These are phyloP conservation scores for Enteromius radiatus DNA, from an alignment of 2,797 vertebrate genomes.

Conservation along the genomic window DNA sequence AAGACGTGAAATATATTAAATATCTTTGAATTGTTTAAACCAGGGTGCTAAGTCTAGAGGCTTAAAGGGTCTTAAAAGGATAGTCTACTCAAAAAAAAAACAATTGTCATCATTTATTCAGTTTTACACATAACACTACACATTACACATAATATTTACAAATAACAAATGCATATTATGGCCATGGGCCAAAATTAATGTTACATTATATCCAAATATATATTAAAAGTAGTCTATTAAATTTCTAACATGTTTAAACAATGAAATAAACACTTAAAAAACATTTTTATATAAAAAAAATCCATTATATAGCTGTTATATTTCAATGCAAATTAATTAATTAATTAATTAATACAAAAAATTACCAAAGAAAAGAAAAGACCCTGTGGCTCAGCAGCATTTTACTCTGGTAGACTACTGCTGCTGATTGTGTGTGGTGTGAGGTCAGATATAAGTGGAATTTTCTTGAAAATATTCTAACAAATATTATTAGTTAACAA, in stretches of 20 bases:
- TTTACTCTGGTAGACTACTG: too few relatives aligned
- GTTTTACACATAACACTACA: too few relatives aligned
- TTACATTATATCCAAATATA: not conserved
- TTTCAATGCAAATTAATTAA: not conserved
- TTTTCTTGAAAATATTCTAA: slow-evolving; percentile 14
- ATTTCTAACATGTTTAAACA: not conserved
- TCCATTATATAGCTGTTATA: not conserved
- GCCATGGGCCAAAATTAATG: not conserved
- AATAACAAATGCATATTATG: not conserved
- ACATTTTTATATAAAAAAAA: not conserved
- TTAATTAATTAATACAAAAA: too few relatives aligned
- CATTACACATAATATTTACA: too few relatives aligned
- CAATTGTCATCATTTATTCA: not conserved
- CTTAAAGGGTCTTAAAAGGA: not conserved
- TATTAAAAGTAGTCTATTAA: not conserved
- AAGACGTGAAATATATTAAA: not conserved
- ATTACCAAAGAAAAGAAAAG: too few relatives aligned
- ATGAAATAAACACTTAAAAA: not conserved
- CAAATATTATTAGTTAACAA: not conserved
- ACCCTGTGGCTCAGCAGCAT: too few relatives aligned
- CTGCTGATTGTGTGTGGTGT: not conserved
- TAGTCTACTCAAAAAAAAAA: not conserved
- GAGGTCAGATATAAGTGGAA: not conserved
- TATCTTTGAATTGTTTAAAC: not conserved
- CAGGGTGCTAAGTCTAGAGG: not conserved